Conservation (phyloP, 2,888 invertebrate genomes). For the Stenichneumon culpator region DNA sequence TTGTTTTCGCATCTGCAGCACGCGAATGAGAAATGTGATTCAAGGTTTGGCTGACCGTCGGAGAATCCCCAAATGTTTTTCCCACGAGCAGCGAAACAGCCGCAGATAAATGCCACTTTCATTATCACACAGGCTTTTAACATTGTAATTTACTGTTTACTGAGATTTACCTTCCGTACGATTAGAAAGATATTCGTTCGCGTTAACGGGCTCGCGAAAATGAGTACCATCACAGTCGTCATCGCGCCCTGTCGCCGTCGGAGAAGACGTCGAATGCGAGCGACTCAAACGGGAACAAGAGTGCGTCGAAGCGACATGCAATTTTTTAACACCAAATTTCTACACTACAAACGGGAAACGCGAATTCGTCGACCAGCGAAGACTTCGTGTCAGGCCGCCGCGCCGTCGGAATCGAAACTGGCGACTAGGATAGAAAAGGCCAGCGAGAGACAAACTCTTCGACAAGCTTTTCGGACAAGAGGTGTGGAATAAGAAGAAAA, state of each 20-base stretch:
- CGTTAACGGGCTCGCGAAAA: neutral
- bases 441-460: slow-evolving; percentile 28
- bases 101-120: slow-evolving; percentile 4
- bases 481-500: slow-evolving; percentile 67
- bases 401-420: slow-evolving; percentile 71
- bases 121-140: neutral
- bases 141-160: neutral
- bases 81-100: neutral
- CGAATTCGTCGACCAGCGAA: slow-evolving; percentile 8
- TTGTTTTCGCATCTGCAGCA: neutral
- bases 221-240: slow-evolving; percentile 26
- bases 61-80: neutral
- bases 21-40: neutral
- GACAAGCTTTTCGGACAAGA: slow-evolving; percentile 66
- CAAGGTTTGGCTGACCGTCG: neutral
- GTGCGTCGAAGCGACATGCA: neutral
- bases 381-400: slow-evolving; percentile 67
- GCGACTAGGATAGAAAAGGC: slow-evolving; percentile 49
- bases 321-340: neutral
- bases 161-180: slow-evolving; percentile 35
- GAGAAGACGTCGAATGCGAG: neutral
- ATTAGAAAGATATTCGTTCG: slow-evolving; percentile 29
- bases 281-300: neutral
- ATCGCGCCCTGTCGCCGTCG: slow-evolving; percentile 26
- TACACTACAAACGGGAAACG: neutral